Evolutionary conservation across 2,888 invertebrate species (phyloP).

Genomic region (Lithophane socia): DNA sequence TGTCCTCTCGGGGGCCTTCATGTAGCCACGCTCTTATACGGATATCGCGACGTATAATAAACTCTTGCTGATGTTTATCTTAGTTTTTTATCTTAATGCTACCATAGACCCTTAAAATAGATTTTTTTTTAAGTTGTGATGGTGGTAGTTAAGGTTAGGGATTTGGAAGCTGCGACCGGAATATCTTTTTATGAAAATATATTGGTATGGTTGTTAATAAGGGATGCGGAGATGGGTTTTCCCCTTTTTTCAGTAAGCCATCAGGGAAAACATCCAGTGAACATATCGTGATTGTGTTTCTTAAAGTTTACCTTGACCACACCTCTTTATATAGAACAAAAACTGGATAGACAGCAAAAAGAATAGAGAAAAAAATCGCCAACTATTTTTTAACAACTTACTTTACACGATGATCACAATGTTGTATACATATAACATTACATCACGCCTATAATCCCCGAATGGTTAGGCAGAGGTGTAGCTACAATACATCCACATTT

Average conservation of each 20-base stretch:
- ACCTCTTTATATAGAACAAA: neutral
- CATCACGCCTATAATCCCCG: neutral
- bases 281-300: neutral
- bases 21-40: constrained; percentile 70
- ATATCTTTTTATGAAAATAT: neutral
- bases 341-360: neutral
- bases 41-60: constrained; percentile 74
- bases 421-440: neutral
- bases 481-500: neutral
- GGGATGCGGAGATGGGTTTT: neutral
- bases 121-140: constrained; percentile 52
- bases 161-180: neutral
- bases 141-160: neutral
- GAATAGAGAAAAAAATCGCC: too few relatives aligned
- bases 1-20: constrained; percentile 73
- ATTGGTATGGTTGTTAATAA: neutral
- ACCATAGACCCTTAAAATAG: constrained; percentile 44
- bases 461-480: neutral
- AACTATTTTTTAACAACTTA: too few relatives aligned
- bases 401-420: too few relatives aligned
- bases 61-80: constrained; percentile 74
- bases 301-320: neutral
- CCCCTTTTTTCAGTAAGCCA: neutral
- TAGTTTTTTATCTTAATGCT: constrained; percentile 68
- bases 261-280: neutral